Percentiles rank a stretch among this genome's conserved stretches.
phyloP scores from a whole-genome alignment of 2,888 invertebrate genomes.

The Chrysolina americana region DNA sequence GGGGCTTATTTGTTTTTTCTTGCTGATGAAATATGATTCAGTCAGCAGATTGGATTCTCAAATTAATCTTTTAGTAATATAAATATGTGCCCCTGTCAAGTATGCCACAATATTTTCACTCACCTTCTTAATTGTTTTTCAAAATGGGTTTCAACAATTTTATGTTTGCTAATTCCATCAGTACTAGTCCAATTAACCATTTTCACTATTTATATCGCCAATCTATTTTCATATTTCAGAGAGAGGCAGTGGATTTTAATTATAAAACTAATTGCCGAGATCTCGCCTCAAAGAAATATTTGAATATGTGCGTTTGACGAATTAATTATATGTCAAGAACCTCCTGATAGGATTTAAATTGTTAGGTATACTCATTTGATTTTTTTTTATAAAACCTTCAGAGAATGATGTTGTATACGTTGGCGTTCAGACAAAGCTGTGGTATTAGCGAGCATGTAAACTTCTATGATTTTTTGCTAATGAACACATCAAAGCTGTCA shows the following conservation, averaged over 20 bases:
- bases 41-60: too few relatives aligned
- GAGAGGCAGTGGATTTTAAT: not conserved
- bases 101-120: too few relatives aligned
- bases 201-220: not conserved
- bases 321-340: constrained; percentile 3
- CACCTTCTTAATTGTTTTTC: too few relatives aligned
- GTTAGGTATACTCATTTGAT: not conserved
- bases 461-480: not conserved
- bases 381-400: not conserved
- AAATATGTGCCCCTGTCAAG: too few relatives aligned
- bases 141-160: too few relatives aligned
- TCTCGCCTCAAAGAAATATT: not conserved
- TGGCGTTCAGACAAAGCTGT: not conserved
- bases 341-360: constrained; percentile 6
- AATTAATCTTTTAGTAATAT: too few relatives aligned
- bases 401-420: not conserved
- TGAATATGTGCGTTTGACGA: not conserved
- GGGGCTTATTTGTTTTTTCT: too few relatives aligned
- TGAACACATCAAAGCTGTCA: not conserved
- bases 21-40: too few relatives aligned
- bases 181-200: not conserved
- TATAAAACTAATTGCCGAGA: not conserved
- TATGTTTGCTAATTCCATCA: too few relatives aligned
- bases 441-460: not conserved
- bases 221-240: not conserved